Evolutionary conservation across 2,797 vertebrate species (phyloP).

Genomic region (Heliangelus exortis): DNA sequence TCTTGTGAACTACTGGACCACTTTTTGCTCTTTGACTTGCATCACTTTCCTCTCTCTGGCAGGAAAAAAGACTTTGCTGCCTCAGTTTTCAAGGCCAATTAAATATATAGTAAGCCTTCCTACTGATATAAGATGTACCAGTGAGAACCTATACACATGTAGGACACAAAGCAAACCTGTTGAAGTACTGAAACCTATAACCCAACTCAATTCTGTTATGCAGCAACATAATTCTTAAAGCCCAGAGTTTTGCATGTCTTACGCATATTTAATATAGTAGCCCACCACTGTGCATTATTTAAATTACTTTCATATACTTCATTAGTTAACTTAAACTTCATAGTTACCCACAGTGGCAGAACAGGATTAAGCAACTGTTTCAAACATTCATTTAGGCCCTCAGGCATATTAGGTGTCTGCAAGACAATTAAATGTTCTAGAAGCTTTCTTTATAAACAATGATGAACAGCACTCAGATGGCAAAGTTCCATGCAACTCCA

Average conservation of each 20-base stretch:
- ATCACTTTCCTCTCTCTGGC: neutral
- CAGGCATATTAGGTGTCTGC: conserved; percentile 21
- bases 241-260: neutral
- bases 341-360: conserved; percentile 29
- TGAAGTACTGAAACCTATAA: neutral
- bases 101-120: neutral
- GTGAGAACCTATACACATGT: neutral
- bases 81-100: neutral
- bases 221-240: neutral
- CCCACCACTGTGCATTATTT: neutral
- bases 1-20: neutral
- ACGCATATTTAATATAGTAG: neutral
- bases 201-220: neutral
- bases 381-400: neutral
- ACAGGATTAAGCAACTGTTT: conserved; percentile 55
- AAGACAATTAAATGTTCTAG: conserved; percentile 41
- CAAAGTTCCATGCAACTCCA: neutral
- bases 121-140: neutral
- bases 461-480: neutral
- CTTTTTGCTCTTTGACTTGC: neutral
- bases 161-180: neutral
- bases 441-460: conserved; percentile 39
- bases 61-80: neutral
- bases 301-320: conserved; percentile 44
- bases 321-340: conserved; percentile 26